Base-by-base conservation (phyloP, 2,888 invertebrate species). In the Ectemnius lituratus region DNA sequence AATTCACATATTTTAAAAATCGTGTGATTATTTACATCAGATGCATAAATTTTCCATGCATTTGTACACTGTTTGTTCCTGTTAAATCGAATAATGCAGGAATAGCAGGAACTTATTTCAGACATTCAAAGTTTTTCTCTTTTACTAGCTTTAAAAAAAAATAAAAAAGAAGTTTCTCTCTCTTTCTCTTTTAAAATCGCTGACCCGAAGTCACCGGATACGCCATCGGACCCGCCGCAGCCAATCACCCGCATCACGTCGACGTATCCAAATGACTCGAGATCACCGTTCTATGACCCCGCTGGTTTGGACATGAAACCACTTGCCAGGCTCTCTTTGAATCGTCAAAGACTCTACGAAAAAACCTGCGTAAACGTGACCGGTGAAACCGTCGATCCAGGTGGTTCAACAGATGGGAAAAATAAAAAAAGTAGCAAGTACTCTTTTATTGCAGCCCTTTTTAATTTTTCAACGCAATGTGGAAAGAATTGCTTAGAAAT, bases 201-300 rank as follows among this genome's bases (percentile, higher is more conserved):
- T 23, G 23, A 23, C 23, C 23, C 23, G 23, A 86, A 96, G 96
- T 96, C 96, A 0, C 95, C 95, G 0, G 96, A 97, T 89, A 89
- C 94, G 0, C 96, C 96, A 85, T 95, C 96, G 0, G 92, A 92
- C 8, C 97, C 97, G 0, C 94, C 95, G 72, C 97, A 98, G 90
- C 93, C 94, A 81, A 98, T 99, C 92, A 95, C 94, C 86, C 94
- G 94, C 73, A 98, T 99, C 85, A 98, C 98, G 0, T 95, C 96
- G 2, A 96, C 94, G 91, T 97, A 95, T 90, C 98, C 98, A 0
- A 96, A 97, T 91, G 97, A 98, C 92, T 95, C 96, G 0, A 93
- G 96, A 74, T 96, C 98, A 0, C 99, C 99, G 0, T 99, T 99
- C 91, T 98, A 97, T 91, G 95, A 96, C 88, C 94, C 95, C 0